A percentile compares a stretch with the other conserved stretches of the same genome.
Conservation (phyloP, 2,113 vertebrate species). For the Dicrurus megarhynchus region DNA sequence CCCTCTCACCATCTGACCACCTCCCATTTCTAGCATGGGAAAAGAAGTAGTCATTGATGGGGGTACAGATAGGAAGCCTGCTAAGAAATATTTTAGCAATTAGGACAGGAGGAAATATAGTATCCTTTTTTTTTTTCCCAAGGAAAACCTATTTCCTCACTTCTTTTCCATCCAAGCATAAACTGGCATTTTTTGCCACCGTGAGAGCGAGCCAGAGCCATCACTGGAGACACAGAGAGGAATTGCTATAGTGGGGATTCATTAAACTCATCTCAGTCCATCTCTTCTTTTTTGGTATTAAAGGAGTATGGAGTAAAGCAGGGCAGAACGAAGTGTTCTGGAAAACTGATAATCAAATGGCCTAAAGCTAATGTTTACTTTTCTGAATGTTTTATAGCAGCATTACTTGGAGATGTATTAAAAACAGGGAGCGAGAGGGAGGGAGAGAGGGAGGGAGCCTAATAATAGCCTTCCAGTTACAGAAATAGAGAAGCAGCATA, state of each 20-base stretch:
- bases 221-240: not conserved
- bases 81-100: not conserved
- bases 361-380: slow-evolving; percentile 79
- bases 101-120: not conserved
- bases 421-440: slow-evolving; percentile 50
- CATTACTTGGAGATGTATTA: slow-evolving; percentile 74
- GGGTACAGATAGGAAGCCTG: not conserved
- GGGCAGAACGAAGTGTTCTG: slow-evolving; percentile 74
- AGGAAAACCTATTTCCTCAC: not conserved
- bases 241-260: not conserved
- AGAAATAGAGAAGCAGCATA: slow-evolving; percentile 75
- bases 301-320: slow-evolving; percentile 68
- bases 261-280: slow-evolving; percentile 48
- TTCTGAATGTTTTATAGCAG: slow-evolving; percentile 76
- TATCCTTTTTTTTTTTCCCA: not conserved
- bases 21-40: not conserved
- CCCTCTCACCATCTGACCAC: not conserved
- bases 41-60: not conserved
- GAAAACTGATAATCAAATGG: slow-evolving; percentile 78
- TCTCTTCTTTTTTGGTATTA: slow-evolving; percentile 47
- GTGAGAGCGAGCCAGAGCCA: not conserved
- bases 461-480: slow-evolving; percentile 79
- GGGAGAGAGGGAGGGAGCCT: slow-evolving; percentile 67
- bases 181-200: not conserved
- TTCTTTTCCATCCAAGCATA: not conserved